phyloP scores from a whole-genome alignment of 2,888 invertebrate genomes.

The Petrophora chlorosata region DNA sequence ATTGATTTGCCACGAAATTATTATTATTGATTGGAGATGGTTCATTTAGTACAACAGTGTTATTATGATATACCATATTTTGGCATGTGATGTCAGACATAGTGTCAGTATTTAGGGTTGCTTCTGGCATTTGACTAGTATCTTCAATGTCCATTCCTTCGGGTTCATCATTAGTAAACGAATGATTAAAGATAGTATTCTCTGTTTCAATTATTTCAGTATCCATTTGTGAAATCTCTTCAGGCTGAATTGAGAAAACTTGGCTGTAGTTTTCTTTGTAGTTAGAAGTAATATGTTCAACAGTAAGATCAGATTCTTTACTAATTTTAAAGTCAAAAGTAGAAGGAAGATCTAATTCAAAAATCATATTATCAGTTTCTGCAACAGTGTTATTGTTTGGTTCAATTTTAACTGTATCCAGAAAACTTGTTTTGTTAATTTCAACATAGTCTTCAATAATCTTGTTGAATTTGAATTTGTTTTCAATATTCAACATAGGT shows the following conservation, averaged over 20 bases:
- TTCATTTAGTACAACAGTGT: background rate
- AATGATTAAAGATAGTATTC: background rate
- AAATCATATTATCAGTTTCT: background rate
- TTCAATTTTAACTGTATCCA: too few species aligned
- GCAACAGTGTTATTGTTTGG: background rate
- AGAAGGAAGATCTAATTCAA: background rate
- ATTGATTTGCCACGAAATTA: constrained; percentile 7
- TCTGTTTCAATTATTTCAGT: background rate
- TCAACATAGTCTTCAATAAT: background rate
- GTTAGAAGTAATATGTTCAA: background rate
- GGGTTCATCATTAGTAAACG: constrained; percentile 7
- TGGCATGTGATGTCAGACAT: background rate
- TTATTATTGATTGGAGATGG: background rate
- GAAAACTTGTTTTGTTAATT: background rate
- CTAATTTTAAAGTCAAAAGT: background rate
- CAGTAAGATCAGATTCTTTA: background rate
- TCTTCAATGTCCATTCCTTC: constrained; percentile 47
- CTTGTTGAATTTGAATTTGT: background rate
- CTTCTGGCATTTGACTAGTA: constrained; percentile 1
- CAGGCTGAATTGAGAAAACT: background rate
- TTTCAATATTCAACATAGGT: background rate
- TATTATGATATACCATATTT: background rate
- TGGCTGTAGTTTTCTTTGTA: background rate
- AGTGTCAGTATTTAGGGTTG: background rate
- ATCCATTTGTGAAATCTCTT: constrained; percentile 4